phyloP scores from a whole-genome alignment of 2,113 vertebrate species.

The Serinus canaria region DNA sequence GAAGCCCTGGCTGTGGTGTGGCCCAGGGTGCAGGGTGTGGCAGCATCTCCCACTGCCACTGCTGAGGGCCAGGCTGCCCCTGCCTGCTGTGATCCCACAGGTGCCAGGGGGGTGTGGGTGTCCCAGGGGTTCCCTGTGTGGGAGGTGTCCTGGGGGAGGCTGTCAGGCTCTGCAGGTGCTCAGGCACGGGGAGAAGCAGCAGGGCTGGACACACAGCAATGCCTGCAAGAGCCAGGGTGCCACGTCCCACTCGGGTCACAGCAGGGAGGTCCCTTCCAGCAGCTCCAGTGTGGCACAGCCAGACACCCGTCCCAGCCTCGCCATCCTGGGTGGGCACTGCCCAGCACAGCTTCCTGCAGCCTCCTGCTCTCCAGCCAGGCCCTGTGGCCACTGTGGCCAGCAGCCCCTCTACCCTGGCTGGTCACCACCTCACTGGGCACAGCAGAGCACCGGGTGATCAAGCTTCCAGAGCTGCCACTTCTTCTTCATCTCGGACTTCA shows the following conservation, averaged over 20 bases:
- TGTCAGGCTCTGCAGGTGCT: background rate
- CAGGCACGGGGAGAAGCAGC: background rate
- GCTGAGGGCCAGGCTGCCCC: background rate
- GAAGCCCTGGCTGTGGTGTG: background rate
- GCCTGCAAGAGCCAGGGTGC: background rate
- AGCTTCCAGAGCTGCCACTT: conserved; percentile 77
- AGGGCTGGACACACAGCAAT: background rate
- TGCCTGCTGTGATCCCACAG: accelerated
- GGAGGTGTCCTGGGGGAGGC: background rate
- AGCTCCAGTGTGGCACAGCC: background rate
- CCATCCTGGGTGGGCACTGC: background rate
- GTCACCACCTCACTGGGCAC: conserved; percentile 56
- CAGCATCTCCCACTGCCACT: background rate
- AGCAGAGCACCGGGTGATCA: conserved; percentile 61
- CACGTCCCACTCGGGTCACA: accelerated
- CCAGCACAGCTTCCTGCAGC: background rate
- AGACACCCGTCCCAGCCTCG: background rate
- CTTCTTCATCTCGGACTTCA: conserved; percentile 78
- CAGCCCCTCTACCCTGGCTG: background rate
- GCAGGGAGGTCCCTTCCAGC: background rate
- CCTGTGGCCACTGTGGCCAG: accelerated
- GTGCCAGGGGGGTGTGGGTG: accelerated
- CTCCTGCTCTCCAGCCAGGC: background rate
- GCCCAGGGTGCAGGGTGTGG: background rate
- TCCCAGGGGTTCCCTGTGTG: background rate